Evolutionary conservation across 2,888 invertebrate genomes (phyloP).

Genomic region (Malthinus flaveolus): DNA sequence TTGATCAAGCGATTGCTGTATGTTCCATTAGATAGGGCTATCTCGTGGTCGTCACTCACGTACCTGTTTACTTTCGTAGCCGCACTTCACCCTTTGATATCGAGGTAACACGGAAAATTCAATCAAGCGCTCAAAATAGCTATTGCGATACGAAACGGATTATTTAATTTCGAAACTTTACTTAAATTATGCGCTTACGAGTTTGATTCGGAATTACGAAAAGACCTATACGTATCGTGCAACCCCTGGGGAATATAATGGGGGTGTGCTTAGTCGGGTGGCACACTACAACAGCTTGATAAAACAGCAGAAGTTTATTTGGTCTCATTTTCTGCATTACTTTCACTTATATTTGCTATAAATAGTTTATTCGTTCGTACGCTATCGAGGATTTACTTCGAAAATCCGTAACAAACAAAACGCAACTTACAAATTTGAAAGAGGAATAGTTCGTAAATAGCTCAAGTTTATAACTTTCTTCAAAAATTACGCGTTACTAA

Average conservation of each 20-base stretch:
- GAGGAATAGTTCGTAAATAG: too few species aligned
- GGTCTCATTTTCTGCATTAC: constrained; percentile 38
- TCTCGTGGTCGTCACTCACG: constrained; percentile 18
- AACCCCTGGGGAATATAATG: constrained; percentile 28
- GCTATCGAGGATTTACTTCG: too few species aligned
- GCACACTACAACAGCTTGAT: constrained; percentile 30
- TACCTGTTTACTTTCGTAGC: constrained; percentile 20
- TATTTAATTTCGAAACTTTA: constrained; percentile 5
- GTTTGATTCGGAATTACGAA: constrained; percentile 19
- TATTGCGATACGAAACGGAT: not conserved
- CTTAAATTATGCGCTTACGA: constrained; percentile 20
- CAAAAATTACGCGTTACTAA: too few species aligned
- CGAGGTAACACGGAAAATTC: not conserved
- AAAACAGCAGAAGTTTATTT: constrained; percentile 32
- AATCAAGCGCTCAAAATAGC: not conserved
- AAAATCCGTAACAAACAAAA: too few species aligned
- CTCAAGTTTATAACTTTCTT: too few species aligned
- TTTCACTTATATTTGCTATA: constrained; percentile 36
- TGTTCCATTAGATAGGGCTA: constrained; percentile 30
- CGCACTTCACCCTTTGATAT: constrained; percentile 5
- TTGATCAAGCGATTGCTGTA: constrained; percentile 29
- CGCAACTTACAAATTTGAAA: too few species aligned
- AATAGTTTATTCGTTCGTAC: constrained; percentile 7
- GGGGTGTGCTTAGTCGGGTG: constrained; percentile 31
- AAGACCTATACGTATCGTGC: constrained; percentile 26